Percentiles rank a stretch among this genome's conserved stretches.
phyloP scores from a whole-genome alignment of 2,797 vertebrate species.

The Harpagifer antarcticus region DNA sequence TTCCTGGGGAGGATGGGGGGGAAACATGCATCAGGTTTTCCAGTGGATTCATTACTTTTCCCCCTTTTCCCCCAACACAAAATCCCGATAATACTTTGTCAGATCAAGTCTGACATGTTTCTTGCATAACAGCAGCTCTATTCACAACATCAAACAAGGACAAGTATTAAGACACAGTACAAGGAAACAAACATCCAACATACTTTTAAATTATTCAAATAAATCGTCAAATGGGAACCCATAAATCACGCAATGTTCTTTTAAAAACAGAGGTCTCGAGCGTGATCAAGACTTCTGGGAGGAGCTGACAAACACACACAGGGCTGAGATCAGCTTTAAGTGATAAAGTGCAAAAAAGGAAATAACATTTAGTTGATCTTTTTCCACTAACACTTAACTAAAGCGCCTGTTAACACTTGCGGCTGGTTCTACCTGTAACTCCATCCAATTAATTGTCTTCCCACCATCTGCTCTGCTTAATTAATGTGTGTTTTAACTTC shows the following conservation, averaged over 20 bases:
- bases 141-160: no score
- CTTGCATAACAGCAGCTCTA: no score
- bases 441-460: conserved; percentile 25
- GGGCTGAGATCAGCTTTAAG: conserved; percentile 8
- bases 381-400: background rate
- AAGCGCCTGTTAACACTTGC: conserved; percentile 6
- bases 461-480: conserved; percentile 41
- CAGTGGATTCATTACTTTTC: background rate
- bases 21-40: background rate
- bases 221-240: conserved; percentile 2
- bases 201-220: no score
- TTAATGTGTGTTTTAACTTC: conserved; percentile 31
- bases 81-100: background rate
- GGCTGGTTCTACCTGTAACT: conserved; percentile 40
- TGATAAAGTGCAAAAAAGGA: background rate
- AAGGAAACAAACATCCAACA: no score
- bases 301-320: conserved; percentile 13
- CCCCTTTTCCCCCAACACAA: background rate
- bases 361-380: background rate
- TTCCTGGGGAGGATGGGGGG: background rate
- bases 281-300: conserved; percentile 21
- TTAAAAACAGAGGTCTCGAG: conserved; percentile 23
- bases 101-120: no score
- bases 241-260: conserved; percentile 27
- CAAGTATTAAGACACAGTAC: no score